These are phyloP conservation scores for Chionoecetes opilio DNA, from an alignment of 1,140 invertebrate genomes.

Conservation along the genomic window DNA sequence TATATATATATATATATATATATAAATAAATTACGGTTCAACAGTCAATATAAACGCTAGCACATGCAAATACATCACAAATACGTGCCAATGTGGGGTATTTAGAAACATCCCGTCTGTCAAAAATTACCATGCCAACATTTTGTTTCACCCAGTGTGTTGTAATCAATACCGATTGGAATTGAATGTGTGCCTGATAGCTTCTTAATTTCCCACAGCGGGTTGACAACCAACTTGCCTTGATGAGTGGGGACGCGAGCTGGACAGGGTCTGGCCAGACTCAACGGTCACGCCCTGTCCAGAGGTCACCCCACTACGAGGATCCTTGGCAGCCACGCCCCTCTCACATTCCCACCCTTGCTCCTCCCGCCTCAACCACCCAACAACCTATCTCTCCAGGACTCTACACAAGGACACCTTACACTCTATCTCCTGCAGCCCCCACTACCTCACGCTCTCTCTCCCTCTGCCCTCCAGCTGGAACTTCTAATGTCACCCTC, in stretches of 20 bases:
- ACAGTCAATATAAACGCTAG: too few species aligned
- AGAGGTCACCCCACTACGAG: background rate
- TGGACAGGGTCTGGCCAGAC: background rate
- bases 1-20: too few species aligned
- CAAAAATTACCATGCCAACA: background rate
- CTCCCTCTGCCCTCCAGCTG: conserved; percentile 11
- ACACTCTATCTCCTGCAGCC: background rate
- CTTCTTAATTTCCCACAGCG: background rate
- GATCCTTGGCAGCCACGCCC: conserved; percentile 49
- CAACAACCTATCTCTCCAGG: conserved; percentile 22
- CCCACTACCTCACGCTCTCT: conserved; percentile 46
- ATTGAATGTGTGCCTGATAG: background rate
- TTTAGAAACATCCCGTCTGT: too few species aligned
- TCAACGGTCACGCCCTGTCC: conserved; percentile 10
- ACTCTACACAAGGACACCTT: background rate
- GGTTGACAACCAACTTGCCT: too few species aligned
- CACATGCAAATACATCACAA: too few species aligned
- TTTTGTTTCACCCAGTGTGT: background rate
- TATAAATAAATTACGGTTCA: too few species aligned
- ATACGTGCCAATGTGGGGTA: too few species aligned
- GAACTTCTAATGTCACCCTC: background rate
- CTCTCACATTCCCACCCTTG: background rate
- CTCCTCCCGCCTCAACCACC: background rate
- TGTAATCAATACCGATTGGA: background rate
- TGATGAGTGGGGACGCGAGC: conserved; percentile 53